phyloP scores from a whole-genome alignment of 2,797 vertebrate species.

The Leptodactylus fallax region DNA sequence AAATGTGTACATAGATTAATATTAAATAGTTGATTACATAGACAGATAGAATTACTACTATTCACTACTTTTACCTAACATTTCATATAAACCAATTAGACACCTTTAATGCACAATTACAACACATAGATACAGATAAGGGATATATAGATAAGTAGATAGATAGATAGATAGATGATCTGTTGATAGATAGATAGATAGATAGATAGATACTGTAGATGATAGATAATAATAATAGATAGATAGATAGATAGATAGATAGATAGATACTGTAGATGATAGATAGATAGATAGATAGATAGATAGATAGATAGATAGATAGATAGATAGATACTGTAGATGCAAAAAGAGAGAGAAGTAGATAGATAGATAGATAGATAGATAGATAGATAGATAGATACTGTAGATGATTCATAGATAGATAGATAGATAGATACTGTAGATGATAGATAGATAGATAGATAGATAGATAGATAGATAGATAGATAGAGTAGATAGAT shows the following conservation, averaged over 20 bases:
- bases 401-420: not conserved
- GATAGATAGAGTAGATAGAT: not conserved
- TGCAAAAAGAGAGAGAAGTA: not conserved
- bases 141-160: not conserved
- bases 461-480: conserved; percentile 42
- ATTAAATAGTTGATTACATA: too few relatives aligned
- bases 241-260: not conserved
- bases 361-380: conserved; percentile 17
- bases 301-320: not conserved
- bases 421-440: conserved; percentile 24
- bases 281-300: conserved; percentile 6
- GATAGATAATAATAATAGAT: conserved; percentile 27
- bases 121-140: too few relatives aligned
- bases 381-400: conserved; percentile 13
- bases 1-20: too few relatives aligned
- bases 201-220: too few relatives aligned
- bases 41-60: too few relatives aligned
- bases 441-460: conserved; percentile 35
- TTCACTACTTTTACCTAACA: too few relatives aligned
- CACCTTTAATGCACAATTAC: too few relatives aligned
- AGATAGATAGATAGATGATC: not conserved
- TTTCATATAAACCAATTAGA: too few relatives aligned
- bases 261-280: too few relatives aligned
- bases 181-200: not conserved
- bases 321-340: not conserved